Evolutionary conservation across 2,797 vertebrate species (phyloP), one percentile per base, ranked within the genome.

Genomic region (Hypotaenidia philippensis): DNA sequence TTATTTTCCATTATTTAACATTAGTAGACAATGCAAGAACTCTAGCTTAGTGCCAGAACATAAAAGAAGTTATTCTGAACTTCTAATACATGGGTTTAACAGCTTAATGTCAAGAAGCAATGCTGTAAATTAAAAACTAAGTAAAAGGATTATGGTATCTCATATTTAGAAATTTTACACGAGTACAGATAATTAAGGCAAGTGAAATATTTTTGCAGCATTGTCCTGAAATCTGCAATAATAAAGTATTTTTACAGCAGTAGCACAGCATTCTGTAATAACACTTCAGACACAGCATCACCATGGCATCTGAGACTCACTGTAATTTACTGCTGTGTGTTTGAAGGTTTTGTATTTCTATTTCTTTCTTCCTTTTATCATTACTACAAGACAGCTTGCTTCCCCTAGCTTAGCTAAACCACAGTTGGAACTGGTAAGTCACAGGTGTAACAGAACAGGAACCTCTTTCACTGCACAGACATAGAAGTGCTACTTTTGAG

Each of bases 1-100:
- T 97, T 97, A 96, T 97, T 97, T 98, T 94, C 94, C 90, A 97
- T 97, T 96, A 97, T 96, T 97, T 92, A 95, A 94, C 85, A 90
- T 95, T 94, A 96, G 90, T 52, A 96, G 95, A 97, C 90, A 90
- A 96, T 96, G 75, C 69, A 89, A 97, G 90, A 96, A 96, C 70
- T 91, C 93, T 66, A 94, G 65, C 70, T 95, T 89, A 66, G 38
- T 93, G 63, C 70, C 95, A 93, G 90, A 92, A 95, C 89, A 87
- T 94, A 76, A 95, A 95, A 94, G 78, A 94, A 93, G 92, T 96
- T 96, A 71, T 94, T 97, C 91, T 95, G 89, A 93, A 97, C 87
- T 95, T 91, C 76, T 68, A 96, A 96, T 93, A 87, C 71, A 80
- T n/a, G 85, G 83, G 45, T 96, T 96, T 97, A 96, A 83, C 87